Evolutionary conservation across 2,113 vertebrate genomes (phyloP).

Genomic region (Copsychus sechellarum): DNA sequence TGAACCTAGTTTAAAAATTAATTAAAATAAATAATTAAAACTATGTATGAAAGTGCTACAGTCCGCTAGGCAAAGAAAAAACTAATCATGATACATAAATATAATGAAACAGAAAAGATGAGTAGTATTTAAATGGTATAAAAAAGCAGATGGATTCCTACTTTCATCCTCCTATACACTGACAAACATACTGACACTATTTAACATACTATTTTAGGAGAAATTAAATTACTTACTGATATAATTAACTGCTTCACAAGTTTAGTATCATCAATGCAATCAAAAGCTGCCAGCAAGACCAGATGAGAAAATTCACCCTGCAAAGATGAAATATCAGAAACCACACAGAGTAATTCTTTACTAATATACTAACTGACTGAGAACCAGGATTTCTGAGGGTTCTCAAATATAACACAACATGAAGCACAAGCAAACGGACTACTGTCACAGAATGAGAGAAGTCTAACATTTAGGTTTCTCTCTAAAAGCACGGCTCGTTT

Average conservation of each 20-base stretch:
- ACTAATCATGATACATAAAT: neutral
- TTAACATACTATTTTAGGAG: neutral
- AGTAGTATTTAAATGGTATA: neutral
- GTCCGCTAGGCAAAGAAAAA: neutral
- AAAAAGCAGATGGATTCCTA: neutral
- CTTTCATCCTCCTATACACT: neutral
- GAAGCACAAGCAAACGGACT: neutral
- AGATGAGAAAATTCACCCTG: constrained; percentile 94
- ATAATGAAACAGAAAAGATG: neutral
- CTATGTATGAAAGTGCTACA: neutral
- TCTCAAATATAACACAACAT: neutral
- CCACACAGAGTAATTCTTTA: neutral
- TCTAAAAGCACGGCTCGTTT: neutral
- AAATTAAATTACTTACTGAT: constrained; percentile 79
- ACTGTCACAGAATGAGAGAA: neutral
- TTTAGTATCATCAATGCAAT: constrained; percentile 96
- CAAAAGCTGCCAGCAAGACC: constrained; percentile 89
- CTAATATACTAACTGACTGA: neutral
- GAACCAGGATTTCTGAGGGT: neutral
- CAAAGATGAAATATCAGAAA: neutral
- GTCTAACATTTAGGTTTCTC: neutral
- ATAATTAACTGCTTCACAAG: constrained; percentile 91
- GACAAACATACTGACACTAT: neutral
- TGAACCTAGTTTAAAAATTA: neutral
- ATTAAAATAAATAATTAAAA: neutral